Percentiles rank a stretch among this genome's conserved stretches.
These are phyloP conservation scores for Germaria angustata DNA, from an alignment of 2,888 invertebrate genomes.

Conservation along the genomic window DNA sequence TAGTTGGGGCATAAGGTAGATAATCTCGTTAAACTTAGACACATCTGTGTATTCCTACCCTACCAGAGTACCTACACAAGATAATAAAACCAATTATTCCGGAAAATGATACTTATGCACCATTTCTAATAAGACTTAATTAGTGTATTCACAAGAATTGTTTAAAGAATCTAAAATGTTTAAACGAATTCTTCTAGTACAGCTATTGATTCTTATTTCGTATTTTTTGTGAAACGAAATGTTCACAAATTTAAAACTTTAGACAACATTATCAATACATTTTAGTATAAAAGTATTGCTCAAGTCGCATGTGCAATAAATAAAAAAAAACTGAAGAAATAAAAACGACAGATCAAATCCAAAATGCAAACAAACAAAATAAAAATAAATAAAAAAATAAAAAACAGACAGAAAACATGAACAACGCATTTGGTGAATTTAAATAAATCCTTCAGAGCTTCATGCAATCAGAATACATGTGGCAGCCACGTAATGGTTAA, in stretches of 20 bases:
- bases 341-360: slow-evolving; percentile 45
- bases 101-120: no score
- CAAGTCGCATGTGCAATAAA: slow-evolving; percentile 10
- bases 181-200: no score
- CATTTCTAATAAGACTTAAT: no score
- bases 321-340: background rate
- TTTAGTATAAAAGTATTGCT: background rate
- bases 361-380: slow-evolving; percentile 41
- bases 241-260: background rate
- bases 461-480: slow-evolving; percentile 45
- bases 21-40: no score
- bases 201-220: no score
- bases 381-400: background rate
- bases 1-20: no score
- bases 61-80: no score
- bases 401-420: slow-evolving; percentile 61
- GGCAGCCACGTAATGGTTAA: slow-evolving; percentile 52
- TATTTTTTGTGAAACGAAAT: background rate
- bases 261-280: slow-evolving; percentile 42
- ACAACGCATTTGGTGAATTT: slow-evolving; percentile 66
- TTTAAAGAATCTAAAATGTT: no score
- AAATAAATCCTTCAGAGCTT: slow-evolving; percentile 65
- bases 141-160: no score
- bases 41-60: no score
- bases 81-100: no score